Evolutionary conservation across 2,888 invertebrate genomes (phyloP).

Genomic region (Ophraella communa): DNA sequence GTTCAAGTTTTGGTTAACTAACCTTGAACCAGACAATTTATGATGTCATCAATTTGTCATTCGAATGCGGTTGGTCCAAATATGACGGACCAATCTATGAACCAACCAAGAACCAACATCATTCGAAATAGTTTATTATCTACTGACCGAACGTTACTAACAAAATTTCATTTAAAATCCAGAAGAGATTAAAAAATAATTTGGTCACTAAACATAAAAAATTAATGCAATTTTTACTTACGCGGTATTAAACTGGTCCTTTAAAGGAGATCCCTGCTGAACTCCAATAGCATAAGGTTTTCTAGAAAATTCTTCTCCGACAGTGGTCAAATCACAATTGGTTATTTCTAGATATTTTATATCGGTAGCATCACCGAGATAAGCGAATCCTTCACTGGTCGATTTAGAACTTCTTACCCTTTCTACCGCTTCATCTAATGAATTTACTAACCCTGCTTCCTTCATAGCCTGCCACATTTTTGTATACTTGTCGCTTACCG

Average conservation of each 20-base stretch:
- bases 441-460: constrained; percentile 80
- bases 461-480: constrained; percentile 98
- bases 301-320: constrained; percentile 96
- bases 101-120: no score
- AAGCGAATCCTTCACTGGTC: constrained; percentile 68
- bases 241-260: constrained; percentile 95
- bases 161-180: no score
- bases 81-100: no score
- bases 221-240: constrained; percentile 66
- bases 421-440: constrained; percentile 79
- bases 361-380: constrained; percentile 83
- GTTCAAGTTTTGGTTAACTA: no score
- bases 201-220: neutral
- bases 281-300: constrained; percentile 98
- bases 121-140: no score
- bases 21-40: no score
- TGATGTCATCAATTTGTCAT: no score
- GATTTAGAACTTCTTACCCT: constrained; percentile 72
- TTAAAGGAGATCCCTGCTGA: constrained; percentile 92
- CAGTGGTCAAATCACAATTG: constrained; percentile 87
- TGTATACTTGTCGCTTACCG: constrained; percentile 96
- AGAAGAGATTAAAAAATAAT: neutral
- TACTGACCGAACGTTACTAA: no score
- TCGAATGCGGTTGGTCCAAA: no score
- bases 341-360: constrained; percentile 78